phyloP scores from a whole-genome alignment of 53 echinoderm and acorn worm genomes.

The Echinarachnius parma region DNA sequence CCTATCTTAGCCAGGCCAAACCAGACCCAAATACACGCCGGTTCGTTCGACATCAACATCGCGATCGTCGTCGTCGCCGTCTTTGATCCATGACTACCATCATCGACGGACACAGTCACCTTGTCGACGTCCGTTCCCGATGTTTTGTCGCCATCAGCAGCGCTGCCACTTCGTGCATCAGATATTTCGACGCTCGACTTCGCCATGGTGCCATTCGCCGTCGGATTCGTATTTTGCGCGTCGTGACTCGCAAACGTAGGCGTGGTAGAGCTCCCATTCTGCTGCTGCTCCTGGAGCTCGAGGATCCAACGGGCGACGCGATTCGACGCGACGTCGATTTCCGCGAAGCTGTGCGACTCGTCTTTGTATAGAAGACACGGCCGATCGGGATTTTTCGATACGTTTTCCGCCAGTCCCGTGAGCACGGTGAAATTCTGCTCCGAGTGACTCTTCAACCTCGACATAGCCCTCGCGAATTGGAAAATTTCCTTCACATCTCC shows the following conservation, averaged over 20 bases:
- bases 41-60: constrained; percentile 10
- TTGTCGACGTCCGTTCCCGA: neutral
- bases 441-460: neutral
- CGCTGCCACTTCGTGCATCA: no score
- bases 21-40: neutral
- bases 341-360: constrained; percentile 1
- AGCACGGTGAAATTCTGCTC: neutral
- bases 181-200: no score
- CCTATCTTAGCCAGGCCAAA: neutral
- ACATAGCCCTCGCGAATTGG: neutral
- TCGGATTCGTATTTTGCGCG: no score
- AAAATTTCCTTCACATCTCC: neutral
- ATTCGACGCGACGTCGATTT: neutral
- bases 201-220: no score
- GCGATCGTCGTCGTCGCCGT: neutral
- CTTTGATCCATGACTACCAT: neutral
- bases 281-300: neutral
- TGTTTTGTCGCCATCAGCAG: no score
- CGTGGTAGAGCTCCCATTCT: no score
- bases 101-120: neutral
- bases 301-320: neutral
- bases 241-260: no score
- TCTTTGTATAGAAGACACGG: neutral
- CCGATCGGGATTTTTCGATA: neutral
- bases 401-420: neutral